Base-by-base conservation (phyloP, 2,113 vertebrate species). In the Myiozetetes cayanensis region DNA sequence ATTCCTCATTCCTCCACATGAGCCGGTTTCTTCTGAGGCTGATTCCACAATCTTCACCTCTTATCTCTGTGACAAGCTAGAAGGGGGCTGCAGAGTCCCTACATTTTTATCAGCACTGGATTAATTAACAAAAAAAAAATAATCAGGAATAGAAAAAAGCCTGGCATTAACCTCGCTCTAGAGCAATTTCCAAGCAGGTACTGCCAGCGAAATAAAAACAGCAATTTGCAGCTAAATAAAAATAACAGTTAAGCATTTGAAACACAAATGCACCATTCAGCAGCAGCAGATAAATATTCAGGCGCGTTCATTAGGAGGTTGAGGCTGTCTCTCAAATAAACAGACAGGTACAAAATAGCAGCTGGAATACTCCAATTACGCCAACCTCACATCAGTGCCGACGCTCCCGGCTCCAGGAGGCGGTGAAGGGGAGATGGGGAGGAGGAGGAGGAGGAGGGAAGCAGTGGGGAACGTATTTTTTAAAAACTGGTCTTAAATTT, bases 181-280 rank as follows among this genome's bases (percentile, higher is more conserved):
- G 18, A 90, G 71, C n/a, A 3, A 46, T 70, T 92, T 90, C 67
- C 28, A 41, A 58, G 71, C 47, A 94, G 88, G 88, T 92, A 84
- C 1, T 43, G 3, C 52, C 71, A 70, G 68, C 0, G 5, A 81
- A 85, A 91, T 95, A 91, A 87, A 96, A 95, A 53, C 89, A 91
- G 84, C 89, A 95, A 96, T 95, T 96, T 95, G 89, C 95, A 85
- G 89, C 93, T 63, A 93, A 95, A 96, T 96, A 95, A 95, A 96
- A 94, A 91, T 95, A 96, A 93, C 88, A 93, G 93, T 96, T 93
- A 95, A 93, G 71, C 75, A 88, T 94, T 87, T 95, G 90, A 91
- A 94, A 88, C 80, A 87, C 75, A 93, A 94, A 90, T 85, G 43
- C 16, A 58, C 39, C 71, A 61, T 93, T 95, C 85, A 77, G 90